Percentiles rank a stretch among this genome's conserved stretches.
These are phyloP conservation scores for Octodon degus DNA, from an alignment of 2,113 vertebrate species.

Conservation along the genomic window DNA sequence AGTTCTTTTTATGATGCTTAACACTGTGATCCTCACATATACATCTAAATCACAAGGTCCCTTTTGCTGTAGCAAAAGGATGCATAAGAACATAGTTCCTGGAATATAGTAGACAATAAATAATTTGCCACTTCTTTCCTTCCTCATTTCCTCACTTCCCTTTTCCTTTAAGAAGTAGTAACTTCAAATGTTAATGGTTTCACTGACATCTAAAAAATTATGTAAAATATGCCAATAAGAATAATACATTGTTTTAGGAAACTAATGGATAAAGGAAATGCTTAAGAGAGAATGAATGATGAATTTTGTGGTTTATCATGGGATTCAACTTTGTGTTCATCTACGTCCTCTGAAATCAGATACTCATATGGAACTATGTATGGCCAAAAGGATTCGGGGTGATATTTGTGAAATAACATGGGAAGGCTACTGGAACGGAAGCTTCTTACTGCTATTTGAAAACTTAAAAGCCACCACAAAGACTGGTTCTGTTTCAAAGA, in stretches of 20 bases:
- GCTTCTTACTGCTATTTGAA: not conserved
- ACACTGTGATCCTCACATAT: not conserved
- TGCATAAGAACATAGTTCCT: not conserved
- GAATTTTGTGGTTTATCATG: not conserved
- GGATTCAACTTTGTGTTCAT: not conserved
- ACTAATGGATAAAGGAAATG: not conserved
- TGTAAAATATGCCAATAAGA: not conserved
- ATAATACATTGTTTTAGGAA: not conserved
- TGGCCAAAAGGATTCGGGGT: not conserved
- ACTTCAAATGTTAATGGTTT: not conserved
- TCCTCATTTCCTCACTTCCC: not conserved
- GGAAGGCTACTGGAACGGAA: not conserved
- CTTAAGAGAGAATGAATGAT: not conserved
- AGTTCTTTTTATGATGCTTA: not conserved
- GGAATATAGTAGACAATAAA: not conserved
- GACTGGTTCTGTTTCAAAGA: not conserved
- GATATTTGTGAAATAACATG: not conserved
- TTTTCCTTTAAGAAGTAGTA: not conserved
- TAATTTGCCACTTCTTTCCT: not conserved
- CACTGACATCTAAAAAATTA: not conserved
- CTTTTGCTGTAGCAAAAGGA: slow-evolving; percentile 14
- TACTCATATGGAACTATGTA: not conserved
- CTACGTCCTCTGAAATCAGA: not conserved
- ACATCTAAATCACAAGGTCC: slow-evolving; percentile 8
- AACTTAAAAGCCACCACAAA: not conserved